Evolutionary conservation across 2,888 invertebrate genomes (phyloP).

Genomic region (Pachliopta kotzebuea): DNA sequence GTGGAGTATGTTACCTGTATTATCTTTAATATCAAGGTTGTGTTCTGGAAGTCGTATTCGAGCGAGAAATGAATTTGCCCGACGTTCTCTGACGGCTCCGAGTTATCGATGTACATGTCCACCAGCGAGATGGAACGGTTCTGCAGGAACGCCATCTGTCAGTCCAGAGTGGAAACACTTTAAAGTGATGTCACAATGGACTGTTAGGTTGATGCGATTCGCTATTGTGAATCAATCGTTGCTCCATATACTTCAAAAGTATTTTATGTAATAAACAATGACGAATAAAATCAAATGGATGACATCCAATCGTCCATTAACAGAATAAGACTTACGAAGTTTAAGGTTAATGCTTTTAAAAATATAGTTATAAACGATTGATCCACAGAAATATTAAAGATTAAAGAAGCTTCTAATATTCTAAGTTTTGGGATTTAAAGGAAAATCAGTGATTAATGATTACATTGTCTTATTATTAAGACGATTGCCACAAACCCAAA

Average conservation of each 20-base stretch:
- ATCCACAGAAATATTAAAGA: constrained; percentile 5
- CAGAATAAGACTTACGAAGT: background rate
- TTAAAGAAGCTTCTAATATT: constrained; percentile 11
- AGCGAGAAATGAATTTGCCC: constrained; percentile 96
- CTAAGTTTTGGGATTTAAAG: background rate
- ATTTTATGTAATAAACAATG: background rate
- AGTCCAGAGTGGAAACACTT: constrained; percentile 63
- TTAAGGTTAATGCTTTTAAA: background rate
- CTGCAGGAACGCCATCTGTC: constrained; percentile 87
- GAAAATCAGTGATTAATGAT: background rate
- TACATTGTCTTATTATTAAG: constrained; percentile 8
- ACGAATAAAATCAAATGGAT: background rate
- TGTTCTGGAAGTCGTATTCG: constrained; percentile 96
- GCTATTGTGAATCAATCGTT: constrained; percentile 27
- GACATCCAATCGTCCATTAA: background rate
- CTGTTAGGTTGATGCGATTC: constrained; percentile 16
- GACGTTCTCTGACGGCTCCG: constrained; percentile 95
- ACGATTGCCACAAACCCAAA: constrained; percentile 12
- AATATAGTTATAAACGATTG: constrained; percentile 4
- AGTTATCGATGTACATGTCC: constrained; percentile 97
- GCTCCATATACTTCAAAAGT: background rate
- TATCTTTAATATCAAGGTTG: constrained; percentile 93
- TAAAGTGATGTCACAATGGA: constrained; percentile 37
- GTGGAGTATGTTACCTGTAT: constrained; percentile 83
- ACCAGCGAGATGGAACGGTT: constrained; percentile 94